Conservation (phyloP, 2,888 invertebrate genomes). For the Pristionchus maxplancki region DNA sequence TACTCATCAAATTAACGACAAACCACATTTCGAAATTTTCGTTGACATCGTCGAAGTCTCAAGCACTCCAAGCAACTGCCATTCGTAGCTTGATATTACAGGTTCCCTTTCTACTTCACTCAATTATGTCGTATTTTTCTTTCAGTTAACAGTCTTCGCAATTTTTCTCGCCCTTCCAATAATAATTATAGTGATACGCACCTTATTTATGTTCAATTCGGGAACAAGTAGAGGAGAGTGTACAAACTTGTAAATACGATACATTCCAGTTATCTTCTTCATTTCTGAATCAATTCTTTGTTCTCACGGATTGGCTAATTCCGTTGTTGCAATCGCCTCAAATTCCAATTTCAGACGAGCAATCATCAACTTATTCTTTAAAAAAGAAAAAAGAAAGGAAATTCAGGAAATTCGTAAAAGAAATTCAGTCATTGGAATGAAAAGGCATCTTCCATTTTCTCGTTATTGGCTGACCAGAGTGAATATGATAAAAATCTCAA, state of each 20-base stretch:
- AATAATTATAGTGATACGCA: background rate
- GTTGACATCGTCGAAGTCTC: background rate
- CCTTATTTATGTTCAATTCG: background rate
- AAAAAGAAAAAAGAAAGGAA: no score
- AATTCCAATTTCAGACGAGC: background rate
- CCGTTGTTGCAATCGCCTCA: background rate
- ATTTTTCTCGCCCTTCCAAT: background rate
- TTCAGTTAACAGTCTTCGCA: background rate
- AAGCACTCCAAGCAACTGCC: background rate
- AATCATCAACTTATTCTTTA: background rate
- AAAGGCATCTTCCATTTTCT: background rate
- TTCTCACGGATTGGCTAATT: background rate
- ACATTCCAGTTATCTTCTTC: background rate
- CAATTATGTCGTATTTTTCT: fast-evolving
- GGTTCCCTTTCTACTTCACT: background rate
- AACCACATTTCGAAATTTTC: background rate
- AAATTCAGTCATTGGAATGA: background rate
- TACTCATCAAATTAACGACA: background rate
- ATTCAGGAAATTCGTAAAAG: background rate
- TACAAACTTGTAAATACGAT: background rate
- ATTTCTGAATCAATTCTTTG: background rate
- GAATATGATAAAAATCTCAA: no score
- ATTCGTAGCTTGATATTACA: background rate
- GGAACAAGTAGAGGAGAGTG: background rate
- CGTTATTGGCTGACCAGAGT: no score